Percentiles rank a stretch among this genome's conserved stretches.
Conservation (phyloP, 2,888 invertebrate genomes). For the Eustalomyia histrio region DNA sequence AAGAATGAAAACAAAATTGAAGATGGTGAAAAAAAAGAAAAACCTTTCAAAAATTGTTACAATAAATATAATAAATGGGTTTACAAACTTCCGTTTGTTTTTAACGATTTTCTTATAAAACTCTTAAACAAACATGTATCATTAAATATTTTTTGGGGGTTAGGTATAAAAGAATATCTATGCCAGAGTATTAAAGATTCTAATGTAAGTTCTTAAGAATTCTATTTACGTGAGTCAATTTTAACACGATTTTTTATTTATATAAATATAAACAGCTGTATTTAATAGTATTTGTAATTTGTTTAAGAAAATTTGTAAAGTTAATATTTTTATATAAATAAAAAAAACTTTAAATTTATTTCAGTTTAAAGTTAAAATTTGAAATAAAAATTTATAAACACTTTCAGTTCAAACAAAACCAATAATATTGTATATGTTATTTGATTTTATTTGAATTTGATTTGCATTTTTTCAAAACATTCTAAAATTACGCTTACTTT, state of each 20-base stretch:
- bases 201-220: background rate
- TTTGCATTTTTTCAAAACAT: conserved; percentile 42
- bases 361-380: too few species aligned
- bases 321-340: too few species aligned
- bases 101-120: background rate
- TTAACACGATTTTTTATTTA: background rate
- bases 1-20: background rate
- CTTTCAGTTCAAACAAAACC: conserved; percentile 4
- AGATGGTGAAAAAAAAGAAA: background rate
- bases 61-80: background rate
- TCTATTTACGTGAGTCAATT: conserved; percentile 24
- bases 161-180: too few species aligned
- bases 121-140: background rate
- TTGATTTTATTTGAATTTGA: background rate
- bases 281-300: background rate
- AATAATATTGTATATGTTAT: too few species aligned
- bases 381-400: background rate
- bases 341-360: too few species aligned
- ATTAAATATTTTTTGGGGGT: background rate
- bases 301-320: too few species aligned
- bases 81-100: background rate
- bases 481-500: conserved; percentile 59
- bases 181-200: background rate
- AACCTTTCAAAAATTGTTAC: background rate
- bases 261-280: background rate